Evolutionary conservation across 2,113 vertebrate species (phyloP).

Genomic region (Prionailurus bengalensis): DNA sequence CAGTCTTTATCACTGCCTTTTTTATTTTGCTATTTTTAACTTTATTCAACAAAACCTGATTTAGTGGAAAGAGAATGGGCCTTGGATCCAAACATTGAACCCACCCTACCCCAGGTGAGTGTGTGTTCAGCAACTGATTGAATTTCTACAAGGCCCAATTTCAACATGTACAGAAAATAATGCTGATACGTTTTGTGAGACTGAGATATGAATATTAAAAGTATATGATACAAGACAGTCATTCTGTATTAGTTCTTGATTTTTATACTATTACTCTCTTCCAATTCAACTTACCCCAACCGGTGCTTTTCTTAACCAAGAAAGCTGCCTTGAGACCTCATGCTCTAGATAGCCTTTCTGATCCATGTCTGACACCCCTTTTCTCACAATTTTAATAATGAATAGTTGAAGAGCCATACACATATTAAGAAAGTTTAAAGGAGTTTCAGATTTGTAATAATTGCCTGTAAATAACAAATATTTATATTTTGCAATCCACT

Average conservation of each 20-base stretch:
- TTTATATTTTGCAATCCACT: not conserved
- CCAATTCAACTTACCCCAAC: not conserved
- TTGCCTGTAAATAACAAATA: not conserved
- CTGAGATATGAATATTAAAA: not conserved
- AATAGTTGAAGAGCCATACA: not conserved
- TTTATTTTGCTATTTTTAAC: not conserved
- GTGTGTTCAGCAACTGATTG: not conserved
- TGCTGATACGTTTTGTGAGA: not conserved
- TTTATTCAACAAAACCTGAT: not conserved
- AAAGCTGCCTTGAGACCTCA: not conserved
- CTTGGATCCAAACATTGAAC: not conserved
- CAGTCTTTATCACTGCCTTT: not conserved
- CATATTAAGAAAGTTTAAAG: not conserved
- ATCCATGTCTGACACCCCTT: not conserved
- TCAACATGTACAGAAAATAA: not conserved
- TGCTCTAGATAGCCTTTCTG: not conserved
- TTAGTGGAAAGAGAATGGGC: not conserved
- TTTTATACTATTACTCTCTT: not conserved
- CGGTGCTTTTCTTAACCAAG: not conserved
- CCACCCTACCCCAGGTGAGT: not conserved
- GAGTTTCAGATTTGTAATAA: not conserved
- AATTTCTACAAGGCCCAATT: not conserved
- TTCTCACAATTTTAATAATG: not conserved
- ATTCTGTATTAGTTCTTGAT: not conserved
- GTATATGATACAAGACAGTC: not conserved